Evolutionary conservation across 2,113 vertebrate species (phyloP).

Genomic region (Conger conger): DNA sequence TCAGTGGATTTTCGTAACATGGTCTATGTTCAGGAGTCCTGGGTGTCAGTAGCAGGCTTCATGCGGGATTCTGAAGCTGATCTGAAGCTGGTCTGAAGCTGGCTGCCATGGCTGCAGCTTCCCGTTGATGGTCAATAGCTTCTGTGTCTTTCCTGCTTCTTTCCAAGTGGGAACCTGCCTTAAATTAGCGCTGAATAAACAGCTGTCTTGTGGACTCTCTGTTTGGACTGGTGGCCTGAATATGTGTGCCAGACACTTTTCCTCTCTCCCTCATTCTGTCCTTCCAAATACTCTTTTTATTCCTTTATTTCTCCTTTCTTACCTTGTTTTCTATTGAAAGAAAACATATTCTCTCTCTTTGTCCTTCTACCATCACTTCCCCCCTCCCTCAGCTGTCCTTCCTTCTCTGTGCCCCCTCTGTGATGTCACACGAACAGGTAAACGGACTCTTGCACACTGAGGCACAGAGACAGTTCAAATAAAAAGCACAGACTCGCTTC

Average conservation of each 20-base stretch:
- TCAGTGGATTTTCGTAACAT: background rate
- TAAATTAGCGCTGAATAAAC: background rate
- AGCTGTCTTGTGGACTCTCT: background rate
- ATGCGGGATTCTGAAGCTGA: background rate
- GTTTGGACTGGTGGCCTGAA: background rate
- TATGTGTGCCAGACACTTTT: no score
- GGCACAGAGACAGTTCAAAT: no score
- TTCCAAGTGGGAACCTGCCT: background rate
- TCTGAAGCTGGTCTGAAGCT: no score
- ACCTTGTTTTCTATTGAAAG: background rate
- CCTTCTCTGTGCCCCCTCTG: background rate
- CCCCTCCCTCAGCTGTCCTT: background rate
- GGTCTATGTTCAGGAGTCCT: background rate
- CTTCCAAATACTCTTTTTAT: background rate
- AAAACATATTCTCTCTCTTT: background rate
- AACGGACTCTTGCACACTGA: no score
- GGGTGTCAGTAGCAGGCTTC: background rate
- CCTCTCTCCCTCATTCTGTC: background rate
- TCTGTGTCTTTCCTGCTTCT: background rate
- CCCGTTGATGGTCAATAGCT: background rate
- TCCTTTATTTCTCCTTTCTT: background rate
- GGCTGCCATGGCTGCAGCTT: background rate
- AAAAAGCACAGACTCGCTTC: no score
- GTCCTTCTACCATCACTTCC: no score
- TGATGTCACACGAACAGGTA: no score